Base-by-base conservation (phyloP, 1,140 invertebrate species). In the Alviniconcha marisindica region DNA sequence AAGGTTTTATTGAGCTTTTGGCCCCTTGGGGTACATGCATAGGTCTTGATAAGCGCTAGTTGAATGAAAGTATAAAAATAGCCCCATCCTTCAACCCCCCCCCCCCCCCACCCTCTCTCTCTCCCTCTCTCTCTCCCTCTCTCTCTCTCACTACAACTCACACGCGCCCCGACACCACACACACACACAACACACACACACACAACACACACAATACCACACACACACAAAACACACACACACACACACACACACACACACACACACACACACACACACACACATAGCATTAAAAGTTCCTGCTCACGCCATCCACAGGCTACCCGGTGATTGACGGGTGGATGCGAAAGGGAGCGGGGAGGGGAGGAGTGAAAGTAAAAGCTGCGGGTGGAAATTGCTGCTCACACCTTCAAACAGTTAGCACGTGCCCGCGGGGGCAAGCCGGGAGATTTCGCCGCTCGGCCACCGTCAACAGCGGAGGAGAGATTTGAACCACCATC, bases 401-500 rank as follows among this genome's bases (percentile, higher is more conserved):
- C 78, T 80, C 78, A 66, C 78, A 80, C 78, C 77, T 80, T n/a
- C 40, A 44, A 60, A 63, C 78, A 80, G 36, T 69, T 33, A 4
- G 78, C 78, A 66, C 78, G 78, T 80, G 78, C 60, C 40, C 33
- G 31, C 4, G 56, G n/a, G 5, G 36, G 33, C n/a, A 80, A 66
- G 38, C 44, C 10, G 31, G 44, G 78, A 21, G 78, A 66, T 80
- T 80, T 80, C 21, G 14, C 21, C 36, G 69, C 38, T 24, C 69
- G 69, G 63, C 5, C 69, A 71, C 38, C 69, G 36, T 71, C 18
- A 71, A 71, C 38, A 71, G 10, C 31, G 63, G 31, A 66, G 63
- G 28, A 28, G 63, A 66, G 63, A 28, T 33, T 33, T 33, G 63
- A 66, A 66, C 63, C 63, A 5, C 63, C 14, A 66, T 28, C 21